Evolutionary conservation across 2,797 vertebrate genomes (phyloP).

Genomic region (Mycteria americana): DNA sequence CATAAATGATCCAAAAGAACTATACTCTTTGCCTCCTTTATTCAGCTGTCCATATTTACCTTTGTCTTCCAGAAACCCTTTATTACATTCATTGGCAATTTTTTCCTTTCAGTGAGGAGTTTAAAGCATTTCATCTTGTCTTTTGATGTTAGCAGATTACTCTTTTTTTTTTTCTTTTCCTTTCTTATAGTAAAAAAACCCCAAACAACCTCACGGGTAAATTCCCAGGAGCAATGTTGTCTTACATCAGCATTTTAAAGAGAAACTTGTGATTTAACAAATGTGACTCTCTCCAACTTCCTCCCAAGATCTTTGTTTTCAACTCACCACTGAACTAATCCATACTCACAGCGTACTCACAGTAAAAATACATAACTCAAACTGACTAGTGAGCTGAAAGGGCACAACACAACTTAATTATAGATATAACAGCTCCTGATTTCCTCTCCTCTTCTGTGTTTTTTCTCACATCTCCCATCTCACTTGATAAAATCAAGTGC

Average conservation of each 20-base stretch:
- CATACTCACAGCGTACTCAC: too few species aligned
- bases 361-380: neutral
- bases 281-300: neutral
- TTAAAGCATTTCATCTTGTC: neutral
- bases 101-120: neutral
- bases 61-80: neutral
- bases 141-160: neutral
- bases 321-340: neutral
- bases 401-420: neutral
- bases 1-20: neutral
- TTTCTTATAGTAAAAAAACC: neutral
- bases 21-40: neutral
- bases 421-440: neutral
- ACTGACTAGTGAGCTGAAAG: neutral
- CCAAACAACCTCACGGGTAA: neutral
- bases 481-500: neutral
- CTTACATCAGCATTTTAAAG: neutral
- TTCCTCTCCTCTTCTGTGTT: neutral
- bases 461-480: neutral
- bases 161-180: neutral
- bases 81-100: neutral
- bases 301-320: neutral
- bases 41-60: neutral
- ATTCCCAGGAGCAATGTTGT: neutral
- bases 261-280: neutral